Base-by-base conservation (phyloP, 2,888 invertebrate genomes). In the Cryptophagus acutangulus region DNA sequence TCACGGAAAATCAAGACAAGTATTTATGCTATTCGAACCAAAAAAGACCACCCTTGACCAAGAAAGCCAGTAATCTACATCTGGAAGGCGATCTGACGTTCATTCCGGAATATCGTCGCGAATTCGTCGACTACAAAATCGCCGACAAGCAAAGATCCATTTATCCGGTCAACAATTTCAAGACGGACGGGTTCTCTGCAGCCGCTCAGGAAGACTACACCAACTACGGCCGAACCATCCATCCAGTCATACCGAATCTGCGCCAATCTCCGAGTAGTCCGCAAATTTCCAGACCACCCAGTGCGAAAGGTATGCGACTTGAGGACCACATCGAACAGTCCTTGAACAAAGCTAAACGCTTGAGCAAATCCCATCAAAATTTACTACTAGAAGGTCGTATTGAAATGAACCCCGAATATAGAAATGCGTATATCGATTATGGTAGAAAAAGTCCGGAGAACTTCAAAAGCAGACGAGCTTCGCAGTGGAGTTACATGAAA, bases 81-180 rank as follows among this genome's bases (percentile, higher is more conserved):
- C 57, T 76, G 30, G 74, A 75, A 52, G 74, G 75, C 1, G 71
- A 73, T 29, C 57, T 71, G 6, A 58, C 54, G 15, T 63, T 72
- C 41, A 45, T 69, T 26, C 71, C 74, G 1, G 75, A 75, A 55
- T 75, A 75, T 42, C 47, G 61, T 31, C 56, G 59, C 16, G 59
- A 54, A 33, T 70, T 59, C 39, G 57, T 67, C 10, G 59, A 63
- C 40, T 59, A 65, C 43, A 55, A 59, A 36, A 46, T 49, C 33
- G 43, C 46, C 9, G 62, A 63, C 41, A 52, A 59, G 36, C 47
- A 52, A 5, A 55, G 50, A 40, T 59, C 59, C 14, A 46, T 46
- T 26, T 17, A 60, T 12, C 68, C 67, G 12, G 46, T 51, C 3
- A 55, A 67, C 37, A 65, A 67, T 49, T 48, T 67, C 17, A 61